Base-by-base conservation (phyloP, 2,797 vertebrate genomes). In the Manis javanica region DNA sequence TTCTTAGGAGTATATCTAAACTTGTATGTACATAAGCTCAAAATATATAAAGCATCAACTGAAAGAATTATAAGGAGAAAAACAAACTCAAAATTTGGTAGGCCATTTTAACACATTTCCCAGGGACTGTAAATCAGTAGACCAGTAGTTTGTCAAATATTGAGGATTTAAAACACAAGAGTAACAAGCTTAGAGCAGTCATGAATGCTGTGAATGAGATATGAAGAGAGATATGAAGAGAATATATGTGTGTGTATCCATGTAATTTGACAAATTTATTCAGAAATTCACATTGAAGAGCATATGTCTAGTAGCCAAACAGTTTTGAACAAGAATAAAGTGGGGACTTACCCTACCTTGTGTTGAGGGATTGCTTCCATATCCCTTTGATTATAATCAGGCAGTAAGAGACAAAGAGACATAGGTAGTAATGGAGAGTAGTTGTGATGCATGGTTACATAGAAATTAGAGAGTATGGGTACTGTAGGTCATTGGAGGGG, bases 111-210 rank as follows among this genome's bases (percentile, higher is more conserved):
- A 79, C 31, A 68, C 3, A 7, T 51, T n/a, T 92, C 19, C 39
- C 39, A 46, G 39, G 78, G 64, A 59, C 72, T 72, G 66, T 90
- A 83, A 90, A 59, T 77, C 23, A 49, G 26, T 77, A 88, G 55
- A 81, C 23, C 21, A 83, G 46, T 57, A 72, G 63, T 91, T 78
- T 78, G 5, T 90, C 63, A 53, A 84, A 79, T 79, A 78, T 57
- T 79, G 57, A 95, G 39, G 18, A 51, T 83, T 71, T 95, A n/a
- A 72, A 92, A 88, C 24, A 72, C 21, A 90, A 77, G 83, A 63
- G 51, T 83, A 53, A 63, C 2, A 59, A n/a, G 15, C 37, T 57
- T 82, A 55, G 74, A 61, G 21, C n/a, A 88, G 13, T 37, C 39
- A 75, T 90, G 42, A 39, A 39, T 39, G 37, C 37, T 39, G 37